Base-by-base conservation (phyloP, 2,888 invertebrate species). In the Leptinotarsa tumamoca region DNA sequence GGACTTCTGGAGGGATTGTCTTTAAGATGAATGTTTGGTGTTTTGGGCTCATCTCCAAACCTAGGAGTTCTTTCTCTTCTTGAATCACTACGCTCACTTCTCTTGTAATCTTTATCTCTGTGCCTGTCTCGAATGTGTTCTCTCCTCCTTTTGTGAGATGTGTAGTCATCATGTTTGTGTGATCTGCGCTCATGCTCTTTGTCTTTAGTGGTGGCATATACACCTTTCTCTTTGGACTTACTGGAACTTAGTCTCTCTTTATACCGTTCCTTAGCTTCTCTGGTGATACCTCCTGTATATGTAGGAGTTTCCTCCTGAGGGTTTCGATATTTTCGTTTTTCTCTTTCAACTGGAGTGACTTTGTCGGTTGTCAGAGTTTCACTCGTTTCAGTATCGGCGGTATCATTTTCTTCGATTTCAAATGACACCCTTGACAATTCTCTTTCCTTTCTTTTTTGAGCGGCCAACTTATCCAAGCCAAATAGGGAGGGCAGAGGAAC, bases 241-340 rank as follows among this genome's bases (percentile, higher is more conserved):
- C 80, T 85, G 17, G 83, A 78, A 75, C 81, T 85, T 76, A 93
- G 89, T 78, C 94, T 90, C 84, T 94, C 93, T 51, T 94, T 88
- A 84, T 95, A 90, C 67, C 95, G 91, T 82, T 94, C 92, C 74
- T 93, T 90, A 0, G 95, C 96, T 85, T 93, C 93, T 74, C 93
- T 92, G 49, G 95, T 95, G 27, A 98, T 94, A 5, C 98, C 98
- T 4, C 98, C 98, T 0, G 98, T 97, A 85, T 98, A 94, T 0
- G 98, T 95, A 0, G 98, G 98, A 0, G 98, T 98, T 89, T 98
- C 98, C 83, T 94, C 94, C 82, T 94, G 92, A 15, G 93, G 91
- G 68, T 92, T 91, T 68, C 98, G 92, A 85, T 97, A 95, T 86
- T 95, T 94, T 67, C 95, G 90, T 71, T 86, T 84, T 50, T 58